Evolutionary conservation across 2,797 vertebrate species (phyloP).

Genomic region (Gallirallus australis): DNA sequence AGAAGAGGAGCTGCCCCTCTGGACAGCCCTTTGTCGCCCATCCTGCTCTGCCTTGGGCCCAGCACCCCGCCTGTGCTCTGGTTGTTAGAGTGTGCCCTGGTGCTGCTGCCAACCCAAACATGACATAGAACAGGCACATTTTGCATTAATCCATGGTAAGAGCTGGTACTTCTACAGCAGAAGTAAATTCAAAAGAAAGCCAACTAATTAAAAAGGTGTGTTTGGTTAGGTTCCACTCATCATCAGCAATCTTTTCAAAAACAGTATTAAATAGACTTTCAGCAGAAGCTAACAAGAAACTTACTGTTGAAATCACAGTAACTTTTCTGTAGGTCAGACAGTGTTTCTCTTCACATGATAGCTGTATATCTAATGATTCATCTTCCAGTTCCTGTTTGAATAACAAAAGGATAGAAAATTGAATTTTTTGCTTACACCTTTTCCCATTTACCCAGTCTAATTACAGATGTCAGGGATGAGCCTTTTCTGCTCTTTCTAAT

Average conservation of each 20-base stretch:
- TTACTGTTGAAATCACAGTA: not conserved
- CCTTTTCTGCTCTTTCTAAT: not conserved
- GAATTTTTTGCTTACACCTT: not conserved
- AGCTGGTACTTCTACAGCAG: not conserved
- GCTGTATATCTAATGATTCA: not conserved
- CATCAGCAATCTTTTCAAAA: not conserved
- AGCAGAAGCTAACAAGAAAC: not conserved
- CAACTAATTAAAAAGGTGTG: not conserved
- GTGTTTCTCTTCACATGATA: not conserved
- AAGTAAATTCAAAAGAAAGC: not conserved
- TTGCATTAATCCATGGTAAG: not conserved
- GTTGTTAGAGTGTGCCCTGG: accelerated
- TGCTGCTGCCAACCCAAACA: not conserved
- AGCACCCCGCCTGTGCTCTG: not conserved
- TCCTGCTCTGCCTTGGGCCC: no score
- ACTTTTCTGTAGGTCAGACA: not conserved
- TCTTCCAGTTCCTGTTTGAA: not conserved
- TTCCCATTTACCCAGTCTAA: not conserved
- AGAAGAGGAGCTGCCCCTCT: not conserved
- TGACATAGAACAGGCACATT: accelerated
- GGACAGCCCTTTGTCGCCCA: not conserved
- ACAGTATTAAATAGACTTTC: not conserved
- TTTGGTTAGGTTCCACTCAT: not conserved
- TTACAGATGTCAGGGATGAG: not conserved
- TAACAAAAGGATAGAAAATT: not conserved